Base-by-base conservation (phyloP, 2,888 invertebrate species). In the Euclidia mi region DNA sequence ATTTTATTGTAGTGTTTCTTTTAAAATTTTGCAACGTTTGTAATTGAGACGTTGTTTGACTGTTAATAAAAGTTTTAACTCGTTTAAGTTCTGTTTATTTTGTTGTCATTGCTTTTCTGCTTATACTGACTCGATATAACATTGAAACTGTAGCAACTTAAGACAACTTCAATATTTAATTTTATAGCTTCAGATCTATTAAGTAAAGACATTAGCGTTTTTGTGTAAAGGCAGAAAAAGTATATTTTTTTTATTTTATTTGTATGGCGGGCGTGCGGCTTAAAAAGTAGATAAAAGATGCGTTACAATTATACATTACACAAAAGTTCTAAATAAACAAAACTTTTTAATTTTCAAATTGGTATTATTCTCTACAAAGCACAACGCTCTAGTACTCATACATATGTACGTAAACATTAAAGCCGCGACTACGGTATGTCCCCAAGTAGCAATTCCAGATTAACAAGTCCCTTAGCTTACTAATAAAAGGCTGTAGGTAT, bases 1-100 rank as follows among this genome's bases (percentile, higher is more conserved):
- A 59, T 40, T 59, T 72, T 47, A 48, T 35, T 44, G 11, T 44
- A n/a, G 40, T 35, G 15, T 58, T 59, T 56, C 12, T 57, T 55
- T 52, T 31, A 46, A 9, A 41, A 7, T 55, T 62, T 49, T 15
- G 10, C 31, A 31, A 7, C 10, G 14, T 42, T 44, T 44, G 47
- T 43, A 53, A 40, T 58, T 48, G 34, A 31, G 35, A 44, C 42
- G 11, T 47, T 12, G 11, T 46, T 56, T 56, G 15, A 34, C 32
- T 40, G 15, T 3, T 12, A 14, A 10, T 32, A 9, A 38, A 35
- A 44, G 10, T 14, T 40, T 38, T 11, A 9, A 25, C 45, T 38
- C 15, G 25, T 31, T 52, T 38, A 20, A 1, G 9, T 11, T 17
- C 11, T 9, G 2, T 43, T 18, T 9, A 6, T 34, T 32, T 34